Conservation (phyloP, 1,140 invertebrate species). For the Adoxophyes honmai region DNA sequence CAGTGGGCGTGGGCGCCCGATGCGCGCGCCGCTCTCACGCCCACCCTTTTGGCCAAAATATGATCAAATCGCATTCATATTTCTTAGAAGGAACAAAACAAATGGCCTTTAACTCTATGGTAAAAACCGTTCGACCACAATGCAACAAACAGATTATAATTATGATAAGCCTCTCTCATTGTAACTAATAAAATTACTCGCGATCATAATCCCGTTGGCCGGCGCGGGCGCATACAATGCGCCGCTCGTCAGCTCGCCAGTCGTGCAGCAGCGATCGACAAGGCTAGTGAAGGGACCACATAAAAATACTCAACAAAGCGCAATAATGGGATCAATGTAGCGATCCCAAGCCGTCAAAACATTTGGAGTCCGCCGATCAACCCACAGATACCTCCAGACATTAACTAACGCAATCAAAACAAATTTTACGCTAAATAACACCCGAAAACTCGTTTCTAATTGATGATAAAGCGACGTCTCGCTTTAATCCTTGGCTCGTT, state of each 20-base stretch:
- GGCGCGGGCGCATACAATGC: background rate
- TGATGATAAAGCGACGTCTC: no score
- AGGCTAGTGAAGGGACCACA: background rate
- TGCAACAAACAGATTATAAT: slow-evolving; percentile 15
- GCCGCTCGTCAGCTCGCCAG: background rate
- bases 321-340: background rate
- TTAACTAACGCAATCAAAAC: slow-evolving; percentile 7
- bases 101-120: slow-evolving; percentile 10
- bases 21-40: background rate
- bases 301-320: background rate
- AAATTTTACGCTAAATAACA: background rate
- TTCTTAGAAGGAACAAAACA: background rate
- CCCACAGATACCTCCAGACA: background rate
- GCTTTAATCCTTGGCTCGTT: background rate
- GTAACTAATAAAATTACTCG: background rate
- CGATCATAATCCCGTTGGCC: slow-evolving; percentile 3
- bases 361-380: background rate
- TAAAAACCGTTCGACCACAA: background rate
- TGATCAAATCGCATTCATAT: slow-evolving; percentile 10
- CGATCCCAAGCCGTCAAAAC: slow-evolving; percentile 1
- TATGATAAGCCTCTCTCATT: slow-evolving; percentile 6
- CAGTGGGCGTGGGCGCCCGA: background rate
- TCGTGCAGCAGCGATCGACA: background rate
- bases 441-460: background rate
- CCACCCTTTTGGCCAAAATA: background rate